Base-by-base conservation (phyloP, 1,140 invertebrate species). In the Drosophila sp. region DNA sequence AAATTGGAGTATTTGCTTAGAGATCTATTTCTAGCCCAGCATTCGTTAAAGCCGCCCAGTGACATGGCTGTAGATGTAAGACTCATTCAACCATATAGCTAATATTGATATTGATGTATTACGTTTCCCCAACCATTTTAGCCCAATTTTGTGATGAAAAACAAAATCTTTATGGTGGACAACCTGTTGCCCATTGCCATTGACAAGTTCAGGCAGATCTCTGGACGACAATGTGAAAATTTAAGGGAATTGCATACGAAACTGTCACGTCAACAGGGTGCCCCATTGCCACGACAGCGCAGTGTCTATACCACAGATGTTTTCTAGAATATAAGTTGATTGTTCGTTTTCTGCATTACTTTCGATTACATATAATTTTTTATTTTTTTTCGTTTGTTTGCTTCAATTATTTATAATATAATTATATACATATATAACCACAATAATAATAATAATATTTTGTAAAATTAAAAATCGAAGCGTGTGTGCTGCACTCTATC, bases 361-460 rank as follows among this genome's bases (percentile, higher is more conserved):
- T 89, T 90, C 78, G 90, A 91, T 91, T 91, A 91, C 90, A 91
- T 90, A 91, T 91, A 91, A 79, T 70, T 74, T 80, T 85, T 91
- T 82, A 80, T 90, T 90, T 81, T 90, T 74, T 77, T 78, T 79
- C 90, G 79, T 76, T 76, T 75, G 71, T 89, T 89, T 89, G 79
- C 85, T 91, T 90, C 85, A 91, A 90, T 90, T 90, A 91, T 90
- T 91, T 91, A 91, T 91, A 90, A 90, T 91, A 91, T 91, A 91
- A 91, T 91, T 91, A 91, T 91, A 91, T 91, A 91, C 90, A 91
- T 91, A 91, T 85, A 91, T 91, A 91, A 91, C 90, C 90, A 91
- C 90, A 91, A 87, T 80, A 83, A 86, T 91, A 77, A 72, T 84
- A 83, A 81, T 87, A 84, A 89, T 89, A 83, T 89, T 89, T 69